Conservation (phyloP, 2,888 invertebrate species). For the Synergus laeviventris region DNA sequence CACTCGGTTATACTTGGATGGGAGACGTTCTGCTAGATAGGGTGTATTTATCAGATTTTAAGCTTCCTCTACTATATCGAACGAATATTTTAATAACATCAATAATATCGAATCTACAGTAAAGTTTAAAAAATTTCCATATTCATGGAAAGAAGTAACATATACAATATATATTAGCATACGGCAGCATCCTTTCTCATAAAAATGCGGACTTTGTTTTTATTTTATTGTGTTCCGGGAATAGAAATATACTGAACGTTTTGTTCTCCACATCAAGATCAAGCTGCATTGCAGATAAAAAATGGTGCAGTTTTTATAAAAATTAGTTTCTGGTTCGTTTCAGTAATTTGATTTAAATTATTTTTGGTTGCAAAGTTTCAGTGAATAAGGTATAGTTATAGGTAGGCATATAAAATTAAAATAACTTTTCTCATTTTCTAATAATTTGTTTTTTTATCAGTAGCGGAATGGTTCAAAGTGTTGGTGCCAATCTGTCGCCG, state of each 20-base stretch:
- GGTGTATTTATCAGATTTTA: too few relatives aligned
- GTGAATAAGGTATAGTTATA: background rate
- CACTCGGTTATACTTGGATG: too few relatives aligned
- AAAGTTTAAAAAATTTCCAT: background rate
- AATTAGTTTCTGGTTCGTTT: too few relatives aligned
- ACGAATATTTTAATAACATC: background rate
- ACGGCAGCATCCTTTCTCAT: background rate
- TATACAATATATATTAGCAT: constrained; percentile 5
- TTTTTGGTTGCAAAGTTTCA: background rate
- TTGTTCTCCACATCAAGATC: background rate
- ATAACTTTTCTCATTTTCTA: constrained; percentile 17
- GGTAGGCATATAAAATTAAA: background rate
- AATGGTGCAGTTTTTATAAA: background rate
- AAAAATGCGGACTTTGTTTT: background rate
- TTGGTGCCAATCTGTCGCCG: constrained; percentile 83
- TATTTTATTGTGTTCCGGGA: background rate
- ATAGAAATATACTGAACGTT: background rate
- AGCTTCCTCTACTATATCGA: background rate
- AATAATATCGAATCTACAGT: background rate
- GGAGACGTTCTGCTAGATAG: too few relatives aligned
- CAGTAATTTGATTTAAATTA: too few relatives aligned
- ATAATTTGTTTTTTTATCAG: constrained; percentile 63
- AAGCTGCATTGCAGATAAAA: constrained; percentile 1
- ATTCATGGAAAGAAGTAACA: constrained; percentile 11
- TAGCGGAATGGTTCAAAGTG: constrained; percentile 83